Evolutionary conservation across 64 coral and sea anemone species (phyloP), one percentile per base, ranked within the genome.

Genomic region (Montipora sp.): DNA sequence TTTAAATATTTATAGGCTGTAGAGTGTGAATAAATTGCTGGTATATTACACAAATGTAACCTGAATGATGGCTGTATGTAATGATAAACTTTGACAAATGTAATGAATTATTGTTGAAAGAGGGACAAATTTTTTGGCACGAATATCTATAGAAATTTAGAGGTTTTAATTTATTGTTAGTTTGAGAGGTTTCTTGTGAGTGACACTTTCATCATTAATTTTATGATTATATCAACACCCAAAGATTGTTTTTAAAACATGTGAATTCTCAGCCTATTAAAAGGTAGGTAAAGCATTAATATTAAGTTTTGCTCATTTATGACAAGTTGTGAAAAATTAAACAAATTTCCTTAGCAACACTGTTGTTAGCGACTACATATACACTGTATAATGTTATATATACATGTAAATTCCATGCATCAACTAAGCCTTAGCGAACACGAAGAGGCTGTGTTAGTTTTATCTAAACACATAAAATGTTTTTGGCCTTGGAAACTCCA

Each of bases 401-500:
- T 18, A 0, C 18, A 68, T 68, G 8, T 14, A 12, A 68, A 4
- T 68, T 57, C 11, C 6, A 57, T 11, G 53, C 36, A 36, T 36
- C 36, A 36, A 36, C 36, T 36, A 36, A 36, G 36, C 36, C 1
- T 2, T 36, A 55, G 51, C 1, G 51, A 55, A 55, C 51, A 55
- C 2, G 5, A 55, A 10, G 5, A 55, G 5, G 51, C 5, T 7
- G 6, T 57, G 11, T 57, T 57, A 57, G 11, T 8, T 57, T 11
- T 8, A 57, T 57, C 53, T 57, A 4, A 18, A 78, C 23, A 8
- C 3, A 65, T 75, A 67, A 88, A 5, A 59, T 93, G 51, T 60
- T 60, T 23, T 60, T 93, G 48, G 92, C 92, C 18, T 75, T 73
- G 51, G 63, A 75, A 19, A 74, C 73, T 51, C 92, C 92, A 73